phyloP scores from a whole-genome alignment of 2,113 vertebrate species.

The Grammomys surdaster region DNA sequence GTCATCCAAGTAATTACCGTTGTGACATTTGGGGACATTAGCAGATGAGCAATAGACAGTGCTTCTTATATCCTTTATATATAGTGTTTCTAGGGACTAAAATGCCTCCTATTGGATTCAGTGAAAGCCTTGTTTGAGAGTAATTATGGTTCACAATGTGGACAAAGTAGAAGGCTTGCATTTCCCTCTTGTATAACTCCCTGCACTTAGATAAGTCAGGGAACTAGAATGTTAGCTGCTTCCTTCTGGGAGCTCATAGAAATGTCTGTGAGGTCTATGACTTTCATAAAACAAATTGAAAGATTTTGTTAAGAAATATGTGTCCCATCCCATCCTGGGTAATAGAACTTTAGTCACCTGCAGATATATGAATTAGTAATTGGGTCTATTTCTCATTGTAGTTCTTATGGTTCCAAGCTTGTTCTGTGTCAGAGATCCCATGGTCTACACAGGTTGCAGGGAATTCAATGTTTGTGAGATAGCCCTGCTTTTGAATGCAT shows the following conservation, averaged over 20 bases:
- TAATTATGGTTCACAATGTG: not conserved
- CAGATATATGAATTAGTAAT: conserved; percentile 77
- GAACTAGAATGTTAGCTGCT: not conserved
- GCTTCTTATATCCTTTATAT: conserved; percentile 58
- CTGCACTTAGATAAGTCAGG: not conserved
- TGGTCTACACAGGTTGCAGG: not conserved
- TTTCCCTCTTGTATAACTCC: not conserved
- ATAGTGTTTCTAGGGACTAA: conserved; percentile 25
- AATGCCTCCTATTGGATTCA: not conserved
- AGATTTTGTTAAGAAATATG: conserved; percentile 80
- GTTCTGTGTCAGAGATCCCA: conserved; percentile 63
- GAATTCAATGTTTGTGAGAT: not conserved
- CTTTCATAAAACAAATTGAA: conserved; percentile 76
- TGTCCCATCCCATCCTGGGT: conserved; percentile 59
- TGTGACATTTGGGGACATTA: conserved; percentile 74
- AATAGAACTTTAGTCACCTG: conserved; percentile 73
- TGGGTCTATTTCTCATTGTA: conserved; percentile 75
- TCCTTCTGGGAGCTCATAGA: not conserved
- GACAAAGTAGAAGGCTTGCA: not conserved
- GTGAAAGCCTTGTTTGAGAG: not conserved
- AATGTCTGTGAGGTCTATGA: conserved; percentile 61
- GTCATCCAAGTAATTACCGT: conserved; percentile 78
- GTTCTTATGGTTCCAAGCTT: conserved; percentile 69
- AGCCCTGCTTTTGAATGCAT: not conserved
- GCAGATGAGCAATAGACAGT: conserved; percentile 68